phyloP scores from a whole-genome alignment of 2,888 invertebrate species.

The Cyclophora punctaria region DNA sequence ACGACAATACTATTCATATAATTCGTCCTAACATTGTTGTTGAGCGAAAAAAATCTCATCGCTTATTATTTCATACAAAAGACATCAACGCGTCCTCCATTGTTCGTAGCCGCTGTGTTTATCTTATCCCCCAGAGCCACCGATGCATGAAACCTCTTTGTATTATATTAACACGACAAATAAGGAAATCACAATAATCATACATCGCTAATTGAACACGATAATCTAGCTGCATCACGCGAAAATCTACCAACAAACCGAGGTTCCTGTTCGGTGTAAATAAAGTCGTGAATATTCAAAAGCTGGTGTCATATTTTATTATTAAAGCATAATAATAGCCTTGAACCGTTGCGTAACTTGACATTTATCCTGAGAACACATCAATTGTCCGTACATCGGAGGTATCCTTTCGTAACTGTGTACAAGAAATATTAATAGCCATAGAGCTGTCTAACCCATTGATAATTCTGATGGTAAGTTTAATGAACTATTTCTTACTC shows the following conservation, averaged over 20 bases:
- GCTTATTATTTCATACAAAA: constrained; percentile 14
- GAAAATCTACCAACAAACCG: constrained; percentile 8
- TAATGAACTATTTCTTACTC: constrained; percentile 30
- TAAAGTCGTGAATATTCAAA: constrained; percentile 32
- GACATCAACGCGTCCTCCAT: constrained; percentile 25
- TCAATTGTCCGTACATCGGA: constrained; percentile 26
- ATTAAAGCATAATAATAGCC: constrained; percentile 36
- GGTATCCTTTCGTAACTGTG: constrained; percentile 36
- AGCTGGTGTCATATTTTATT: constrained; percentile 31
- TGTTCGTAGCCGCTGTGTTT: not conserved
- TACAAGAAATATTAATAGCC: constrained; percentile 7
- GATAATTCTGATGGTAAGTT: constrained; percentile 28
- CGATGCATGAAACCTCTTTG: constrained; percentile 14
- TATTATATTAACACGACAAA: constrained; percentile 26
- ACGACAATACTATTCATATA: too few relatives aligned
- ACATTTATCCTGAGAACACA: constrained; percentile 43
- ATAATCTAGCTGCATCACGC: constrained; percentile 18
- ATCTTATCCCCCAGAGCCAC: not conserved
- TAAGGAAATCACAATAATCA: constrained; percentile 29
- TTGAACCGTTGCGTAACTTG: constrained; percentile 59
- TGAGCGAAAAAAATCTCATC: constrained; percentile 8
- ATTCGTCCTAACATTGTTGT: constrained; percentile 2
- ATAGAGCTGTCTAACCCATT: constrained; percentile 9
- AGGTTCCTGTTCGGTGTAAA: constrained; percentile 25
- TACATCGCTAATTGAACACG: constrained; percentile 26